Conservation (phyloP, 2,888 invertebrate species). For the Cosmorhoe ocellata region DNA sequence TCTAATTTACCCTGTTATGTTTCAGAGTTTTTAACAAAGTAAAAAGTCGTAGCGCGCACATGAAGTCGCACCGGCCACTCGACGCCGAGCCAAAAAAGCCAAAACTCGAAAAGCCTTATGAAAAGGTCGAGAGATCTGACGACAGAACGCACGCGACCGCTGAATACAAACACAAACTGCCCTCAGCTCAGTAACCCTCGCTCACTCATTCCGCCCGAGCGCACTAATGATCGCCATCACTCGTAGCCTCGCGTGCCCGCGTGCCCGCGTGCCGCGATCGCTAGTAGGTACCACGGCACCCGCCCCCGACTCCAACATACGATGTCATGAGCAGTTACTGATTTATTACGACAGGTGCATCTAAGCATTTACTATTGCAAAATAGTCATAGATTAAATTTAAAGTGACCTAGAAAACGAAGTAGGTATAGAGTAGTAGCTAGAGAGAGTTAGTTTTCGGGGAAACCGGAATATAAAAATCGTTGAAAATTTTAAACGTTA, state of each 20-base stretch:
- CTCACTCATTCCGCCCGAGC: constrained; percentile 51
- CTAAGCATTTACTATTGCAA: constrained; percentile 70
- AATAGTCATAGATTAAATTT: constrained; percentile 60
- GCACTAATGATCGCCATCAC: constrained; percentile 38
- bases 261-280: constrained; percentile 24
- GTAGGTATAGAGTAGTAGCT: constrained; percentile 66
- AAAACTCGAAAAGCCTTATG: constrained; percentile 83
- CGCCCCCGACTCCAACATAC: constrained; percentile 27
- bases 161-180: constrained; percentile 69
- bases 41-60: constrained; percentile 99
- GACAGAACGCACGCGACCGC: constrained; percentile 71
- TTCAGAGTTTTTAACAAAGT: constrained; percentile 98
- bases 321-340: constrained; percentile 36
- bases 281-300: constrained; percentile 31
- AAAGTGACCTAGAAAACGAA: constrained; percentile 59
- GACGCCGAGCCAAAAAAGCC: constrained; percentile 90
- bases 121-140: constrained; percentile 79
- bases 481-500: constrained; percentile 60
- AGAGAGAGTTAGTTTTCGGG: constrained; percentile 58
- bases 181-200: constrained; percentile 58
- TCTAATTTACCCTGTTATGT: constrained; percentile 79
- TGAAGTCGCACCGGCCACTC: constrained; percentile 98
- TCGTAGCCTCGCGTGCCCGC: constrained; percentile 17
- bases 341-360: constrained; percentile 59
- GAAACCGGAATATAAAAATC: constrained; percentile 43